phyloP scores from a whole-genome alignment of 2,888 invertebrate genomes.

The Mimachlamys varia region DNA sequence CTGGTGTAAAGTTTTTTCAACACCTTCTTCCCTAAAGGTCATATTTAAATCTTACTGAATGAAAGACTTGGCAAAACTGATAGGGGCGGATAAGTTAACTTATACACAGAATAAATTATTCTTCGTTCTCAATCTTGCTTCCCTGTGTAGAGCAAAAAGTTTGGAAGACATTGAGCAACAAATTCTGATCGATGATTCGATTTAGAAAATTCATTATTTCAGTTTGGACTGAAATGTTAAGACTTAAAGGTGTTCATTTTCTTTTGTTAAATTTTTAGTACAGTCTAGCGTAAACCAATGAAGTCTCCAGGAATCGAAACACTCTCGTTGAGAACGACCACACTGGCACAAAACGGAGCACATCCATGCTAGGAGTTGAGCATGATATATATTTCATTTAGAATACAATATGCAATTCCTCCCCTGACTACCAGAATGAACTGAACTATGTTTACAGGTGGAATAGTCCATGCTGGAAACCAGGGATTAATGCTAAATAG shows the following conservation, averaged over 20 bases:
- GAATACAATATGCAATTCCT: background rate
- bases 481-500: background rate
- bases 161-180: no score
- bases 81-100: no score
- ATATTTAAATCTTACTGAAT: no score
- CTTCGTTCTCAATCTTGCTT: background rate
- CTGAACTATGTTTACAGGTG: background rate
- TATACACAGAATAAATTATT: background rate
- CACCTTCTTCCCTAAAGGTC: no score
- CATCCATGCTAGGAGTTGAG: slow-evolving; percentile 4
- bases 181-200: no score
- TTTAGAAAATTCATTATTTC: background rate
- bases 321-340: background rate
- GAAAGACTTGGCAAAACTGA: no score
- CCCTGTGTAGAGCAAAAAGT: background rate
- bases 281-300: background rate
- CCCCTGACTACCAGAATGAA: background rate
- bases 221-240: background rate
- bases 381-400: background rate
- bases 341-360: background rate
- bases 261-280: background rate
- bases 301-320: background rate
- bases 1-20: background rate
- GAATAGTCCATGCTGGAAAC: slow-evolving; percentile 8
- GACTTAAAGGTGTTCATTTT: background rate